Evolutionary conservation across 2,888 invertebrate species (phyloP).

Genomic region (Cephus rjabovi): DNA sequence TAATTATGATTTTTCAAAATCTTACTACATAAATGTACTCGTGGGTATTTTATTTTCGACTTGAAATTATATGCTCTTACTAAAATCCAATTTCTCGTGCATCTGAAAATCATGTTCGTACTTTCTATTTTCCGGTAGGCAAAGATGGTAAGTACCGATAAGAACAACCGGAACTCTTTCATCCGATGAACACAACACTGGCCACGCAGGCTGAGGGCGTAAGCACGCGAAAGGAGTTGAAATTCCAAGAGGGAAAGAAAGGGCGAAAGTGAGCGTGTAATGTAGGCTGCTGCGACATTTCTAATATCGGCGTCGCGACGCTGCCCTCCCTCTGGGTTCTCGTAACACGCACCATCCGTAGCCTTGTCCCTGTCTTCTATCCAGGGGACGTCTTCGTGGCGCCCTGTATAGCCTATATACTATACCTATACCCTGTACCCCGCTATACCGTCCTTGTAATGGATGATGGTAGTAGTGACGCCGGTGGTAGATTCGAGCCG

Average conservation of each 20-base stretch:
- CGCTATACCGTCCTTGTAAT: background rate
- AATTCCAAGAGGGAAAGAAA: background rate
- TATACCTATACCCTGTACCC: no score
- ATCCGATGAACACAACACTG: background rate
- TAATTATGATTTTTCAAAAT: background rate
- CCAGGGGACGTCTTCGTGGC: background rate
- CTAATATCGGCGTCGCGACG: conserved; percentile 7
- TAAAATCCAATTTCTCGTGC: background rate
- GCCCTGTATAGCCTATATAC: background rate
- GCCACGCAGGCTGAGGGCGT: background rate
- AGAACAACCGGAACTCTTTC: background rate
- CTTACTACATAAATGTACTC: background rate
- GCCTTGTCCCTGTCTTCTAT: background rate
- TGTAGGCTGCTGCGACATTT: background rate
- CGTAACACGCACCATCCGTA: background rate
- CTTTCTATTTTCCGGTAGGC: background rate
- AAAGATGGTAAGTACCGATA: background rate
- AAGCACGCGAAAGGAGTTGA: background rate
- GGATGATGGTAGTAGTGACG: background rate
- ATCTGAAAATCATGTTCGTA: background rate
- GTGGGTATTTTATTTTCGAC: background rate
- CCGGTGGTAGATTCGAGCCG: conserved; percentile 39
- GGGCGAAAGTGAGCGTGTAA: background rate
- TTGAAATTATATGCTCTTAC: background rate
- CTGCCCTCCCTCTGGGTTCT: background rate